Base-by-base conservation (phyloP, 2,113 vertebrate genomes). In the Narcine bancroftii region DNA sequence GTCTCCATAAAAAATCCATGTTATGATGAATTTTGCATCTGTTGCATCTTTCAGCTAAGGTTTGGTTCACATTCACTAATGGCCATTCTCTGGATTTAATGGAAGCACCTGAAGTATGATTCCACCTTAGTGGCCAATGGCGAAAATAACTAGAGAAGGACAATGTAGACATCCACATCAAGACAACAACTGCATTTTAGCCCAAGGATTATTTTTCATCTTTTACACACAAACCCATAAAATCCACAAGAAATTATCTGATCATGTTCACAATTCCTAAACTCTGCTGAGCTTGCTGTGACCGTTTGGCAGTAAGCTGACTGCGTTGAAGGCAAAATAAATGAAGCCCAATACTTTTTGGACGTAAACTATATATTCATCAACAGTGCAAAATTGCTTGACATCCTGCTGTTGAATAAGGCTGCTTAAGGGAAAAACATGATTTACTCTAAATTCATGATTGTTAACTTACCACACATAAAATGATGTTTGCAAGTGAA, bases 401-500 rank as follows among this genome's bases (percentile, higher is more conserved):
- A 66, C 60, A 66, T 45, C 39, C 9, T 87, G 53, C 60, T 63
- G 56, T 36, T 17, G 19, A 87, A 87, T 60, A 87, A 87, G 33
- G 13, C 33, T 63, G 77, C 17, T 33, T 21, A 26, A 33, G 2
- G 39, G 33, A 3, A 89, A 66, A 56, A 42, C 21, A 39, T 29
- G 26, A 89, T 45, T 65, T 42, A 42, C 19, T 89, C 65, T 19
- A 26, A 87, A 17, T 87, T 87, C 85, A 66, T 39, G 60, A 26
- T 89, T 89, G 87, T 89, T 89, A 89, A 39, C 87, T 69, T 45
- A 45, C 87, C 53, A 89, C 15, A 63, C 17, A 42, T 63, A 66
- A 45, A 65, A 60, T 66, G 60, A 89, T 66, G 36, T 29, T 63
- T 39, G 36, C 65, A 33, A 89, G 39, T 89, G 56, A 89, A 89